Percentiles rank a stretch among this genome's conserved stretches.
Conservation (phyloP, 2,113 vertebrate genomes). For the Solea solea region DNA sequence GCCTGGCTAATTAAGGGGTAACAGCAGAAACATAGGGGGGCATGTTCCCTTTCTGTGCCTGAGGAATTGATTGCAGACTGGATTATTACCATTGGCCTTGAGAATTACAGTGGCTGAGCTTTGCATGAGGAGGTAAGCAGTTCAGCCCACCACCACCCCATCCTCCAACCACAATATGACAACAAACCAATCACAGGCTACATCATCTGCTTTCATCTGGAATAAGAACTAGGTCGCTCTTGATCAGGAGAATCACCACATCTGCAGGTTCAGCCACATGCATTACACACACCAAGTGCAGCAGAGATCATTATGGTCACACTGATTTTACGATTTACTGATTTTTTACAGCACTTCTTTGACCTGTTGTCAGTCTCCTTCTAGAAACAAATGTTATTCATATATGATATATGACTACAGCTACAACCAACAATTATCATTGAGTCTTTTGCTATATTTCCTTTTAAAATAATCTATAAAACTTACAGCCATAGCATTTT, state of each 20-base stretch:
- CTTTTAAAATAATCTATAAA: no score
- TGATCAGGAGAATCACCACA: constrained; percentile 61
- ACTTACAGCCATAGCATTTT: no score
- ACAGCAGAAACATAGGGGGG: constrained; percentile 4
- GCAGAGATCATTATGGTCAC: neutral
- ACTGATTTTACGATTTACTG: constrained; percentile 22
- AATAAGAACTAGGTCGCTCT: constrained; percentile 62
- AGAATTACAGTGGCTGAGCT: constrained; percentile 61
- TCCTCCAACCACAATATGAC: constrained; percentile 55
- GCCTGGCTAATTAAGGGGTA: constrained; percentile 25
- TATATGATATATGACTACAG: neutral
- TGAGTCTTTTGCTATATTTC: no score
- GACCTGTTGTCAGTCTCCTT: neutral
- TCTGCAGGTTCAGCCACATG: constrained; percentile 51
- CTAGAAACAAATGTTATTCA: no score
- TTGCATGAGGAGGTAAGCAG: constrained; percentile 46
- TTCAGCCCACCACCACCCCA: constrained; percentile 6
- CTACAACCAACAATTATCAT: neutral
- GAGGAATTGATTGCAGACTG: constrained; percentile 53
- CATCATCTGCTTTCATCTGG: constrained; percentile 64
- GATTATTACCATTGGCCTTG: constrained; percentile 61
- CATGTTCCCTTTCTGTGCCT: neutral
- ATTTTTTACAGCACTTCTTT: neutral
- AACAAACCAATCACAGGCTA: constrained; percentile 64
- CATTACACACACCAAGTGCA: constrained; percentile 12